These are phyloP conservation scores for Apaloderma vittatum DNA, from an alignment of 2,113 vertebrate species.

Conservation along the genomic window DNA sequence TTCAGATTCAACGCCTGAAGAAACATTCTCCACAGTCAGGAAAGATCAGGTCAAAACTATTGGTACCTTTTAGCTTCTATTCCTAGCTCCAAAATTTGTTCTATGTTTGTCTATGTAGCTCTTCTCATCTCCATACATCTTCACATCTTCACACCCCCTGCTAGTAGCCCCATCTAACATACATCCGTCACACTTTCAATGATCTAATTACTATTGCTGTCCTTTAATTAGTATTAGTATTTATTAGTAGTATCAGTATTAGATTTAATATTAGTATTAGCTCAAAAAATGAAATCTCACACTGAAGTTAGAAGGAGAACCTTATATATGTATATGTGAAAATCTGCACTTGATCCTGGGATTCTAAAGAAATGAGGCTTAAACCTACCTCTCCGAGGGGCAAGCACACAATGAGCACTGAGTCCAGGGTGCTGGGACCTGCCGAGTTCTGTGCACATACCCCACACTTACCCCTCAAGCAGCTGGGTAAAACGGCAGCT, in stretches of 20 bases:
- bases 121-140: neutral
- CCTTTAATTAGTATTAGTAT: neutral
- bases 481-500: neutral
- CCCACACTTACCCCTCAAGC: neutral
- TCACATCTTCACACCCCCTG: neutral
- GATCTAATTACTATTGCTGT: neutral
- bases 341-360: neutral
- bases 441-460: rapidly evolving
- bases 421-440: neutral
- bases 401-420: rapidly evolving
- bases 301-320: neutral
- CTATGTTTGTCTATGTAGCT: neutral
- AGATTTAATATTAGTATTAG: too few relatives aligned
- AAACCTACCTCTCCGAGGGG: rapidly evolving
- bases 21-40: neutral
- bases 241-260: too few relatives aligned
- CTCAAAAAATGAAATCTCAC: neutral
- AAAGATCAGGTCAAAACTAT: neutral
- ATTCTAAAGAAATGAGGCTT: neutral
- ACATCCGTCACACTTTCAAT: neutral
- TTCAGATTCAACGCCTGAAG: neutral
- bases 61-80: neutral
- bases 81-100: neutral
- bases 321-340: neutral
- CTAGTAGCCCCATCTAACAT: neutral